Base-by-base conservation (phyloP, 2,113 vertebrate species). In the Pitta sordida region DNA sequence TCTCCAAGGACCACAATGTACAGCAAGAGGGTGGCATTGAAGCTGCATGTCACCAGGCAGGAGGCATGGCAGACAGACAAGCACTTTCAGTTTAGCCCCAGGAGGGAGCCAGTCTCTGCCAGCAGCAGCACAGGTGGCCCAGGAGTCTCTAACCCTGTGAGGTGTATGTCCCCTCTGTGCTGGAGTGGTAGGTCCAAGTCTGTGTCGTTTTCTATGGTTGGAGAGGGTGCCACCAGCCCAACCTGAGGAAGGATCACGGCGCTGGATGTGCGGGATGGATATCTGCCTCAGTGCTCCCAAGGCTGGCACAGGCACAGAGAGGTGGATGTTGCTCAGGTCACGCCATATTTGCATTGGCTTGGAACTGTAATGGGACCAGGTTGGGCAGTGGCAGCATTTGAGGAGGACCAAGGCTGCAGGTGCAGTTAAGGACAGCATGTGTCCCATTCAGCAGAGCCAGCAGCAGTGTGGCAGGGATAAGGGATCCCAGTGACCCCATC, bases 81-180 rank as follows among this genome's bases (percentile, higher is more conserved):
- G 27, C 8, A 0, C 58, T 83, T 59, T 80, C 24, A 2, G 44
- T 30, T 59, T 20, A 3, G 22, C 41, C 41, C 17, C 37, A 36
- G 39, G 74, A 93, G 22, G 43, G 32, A 87, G 11, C 30, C 15
- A 9, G 6, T 59, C 36, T 39, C 78, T 85, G 52, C 52, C 23
- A 75, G 85, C 17, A 36, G 65, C 43, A 59, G 26, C 9, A 2
- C 3, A 7, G 51, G 19, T 8, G 8, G 70, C n/a, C 30, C 1
- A 2, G 41, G 11, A 6, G 1, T 59, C 36, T 22, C 2, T 10
- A 48, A 46, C 32, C 11, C 29, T 34, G 39, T 11, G 3, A 68
- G 24, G 17, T 62, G 43, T 68, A 65, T 1, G 0, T 79, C 14
- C 39, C 13, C 26, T 37, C 51, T 1, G 1, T 0, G 0, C 41